phyloP scores from a whole-genome alignment of 2,888 invertebrate genomes.

The Eudemis profundana region DNA sequence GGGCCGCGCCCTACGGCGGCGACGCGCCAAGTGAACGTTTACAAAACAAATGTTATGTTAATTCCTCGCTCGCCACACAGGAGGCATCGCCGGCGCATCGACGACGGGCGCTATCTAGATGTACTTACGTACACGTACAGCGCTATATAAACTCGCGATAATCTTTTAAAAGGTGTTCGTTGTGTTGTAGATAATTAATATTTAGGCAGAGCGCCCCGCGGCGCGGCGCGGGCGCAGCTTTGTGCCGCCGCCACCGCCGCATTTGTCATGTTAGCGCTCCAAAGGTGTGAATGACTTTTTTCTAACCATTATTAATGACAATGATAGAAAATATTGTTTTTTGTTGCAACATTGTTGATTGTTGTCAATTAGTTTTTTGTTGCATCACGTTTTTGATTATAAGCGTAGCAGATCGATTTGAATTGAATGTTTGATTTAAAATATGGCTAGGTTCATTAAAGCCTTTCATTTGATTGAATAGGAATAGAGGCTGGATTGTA shows the following conservation, averaged over 20 bases:
- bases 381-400: constrained; percentile 70
- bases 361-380: constrained; percentile 84
- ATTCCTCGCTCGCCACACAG: constrained; percentile 7
- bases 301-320: constrained; percentile 83
- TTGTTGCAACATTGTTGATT: constrained; percentile 80
- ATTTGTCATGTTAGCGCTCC: constrained; percentile 84
- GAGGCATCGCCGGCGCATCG: constrained; percentile 11
- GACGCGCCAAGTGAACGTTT: constrained; percentile 8
- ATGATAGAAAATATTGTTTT: constrained; percentile 83
- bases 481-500: constrained; percentile 22
- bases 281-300: constrained; percentile 85
- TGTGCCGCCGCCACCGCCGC: constrained; percentile 72
- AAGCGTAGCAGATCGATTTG: constrained; percentile 78
- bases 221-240: constrained; percentile 71
- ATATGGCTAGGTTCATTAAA: constrained; percentile 74
- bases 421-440: constrained; percentile 82
- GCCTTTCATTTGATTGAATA: constrained; percentile 67
- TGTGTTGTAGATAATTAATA: constrained; percentile 84
- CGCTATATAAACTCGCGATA: constrained; percentile 76
- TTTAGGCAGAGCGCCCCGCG: constrained; percentile 80
- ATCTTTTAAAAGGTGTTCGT: constrained; percentile 82
- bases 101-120: constrained; percentile 67
- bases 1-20: too few relatives aligned
- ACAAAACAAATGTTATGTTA: constrained; percentile 18
- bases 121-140: constrained; percentile 70